These are phyloP conservation scores for Penelope pileata DNA, from an alignment of 2,113 vertebrate species.

Conservation along the genomic window DNA sequence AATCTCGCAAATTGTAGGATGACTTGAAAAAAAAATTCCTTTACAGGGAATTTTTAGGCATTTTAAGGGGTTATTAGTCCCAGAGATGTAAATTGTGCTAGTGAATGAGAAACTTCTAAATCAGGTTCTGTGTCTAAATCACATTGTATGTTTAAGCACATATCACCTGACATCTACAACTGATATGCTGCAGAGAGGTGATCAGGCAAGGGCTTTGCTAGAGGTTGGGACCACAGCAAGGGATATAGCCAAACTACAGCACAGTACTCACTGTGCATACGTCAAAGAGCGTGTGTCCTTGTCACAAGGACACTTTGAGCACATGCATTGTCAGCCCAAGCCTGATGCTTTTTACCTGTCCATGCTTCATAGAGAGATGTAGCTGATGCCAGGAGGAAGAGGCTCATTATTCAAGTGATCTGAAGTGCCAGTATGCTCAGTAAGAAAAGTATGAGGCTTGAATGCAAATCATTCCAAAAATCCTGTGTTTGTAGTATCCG, in stretches of 20 bases:
- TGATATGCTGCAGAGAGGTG: background rate
- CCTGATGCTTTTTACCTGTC: background rate
- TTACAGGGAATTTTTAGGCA: background rate
- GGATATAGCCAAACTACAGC: background rate
- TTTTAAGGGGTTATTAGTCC: background rate
- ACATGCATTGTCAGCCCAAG: background rate
- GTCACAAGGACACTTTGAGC: background rate
- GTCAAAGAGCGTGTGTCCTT: background rate
- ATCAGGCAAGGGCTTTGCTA: background rate
- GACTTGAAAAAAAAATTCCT: accelerated
- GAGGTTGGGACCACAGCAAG: background rate
- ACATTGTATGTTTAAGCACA: background rate
- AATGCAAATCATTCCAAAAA: background rate
- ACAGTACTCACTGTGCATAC: background rate
- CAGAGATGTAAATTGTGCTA: background rate
- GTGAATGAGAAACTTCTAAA: background rate
- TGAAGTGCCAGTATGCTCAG: background rate
- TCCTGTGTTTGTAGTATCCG: background rate
- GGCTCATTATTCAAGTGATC: background rate
- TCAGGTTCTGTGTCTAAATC: background rate
- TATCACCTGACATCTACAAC: background rate
- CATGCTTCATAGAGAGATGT: background rate
- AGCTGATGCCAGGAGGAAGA: background rate
- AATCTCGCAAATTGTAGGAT: background rate
- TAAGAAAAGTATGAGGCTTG: background rate